Base-by-base conservation (phyloP, 92 coral and sea anemone species). In the Metridium senile region DNA sequence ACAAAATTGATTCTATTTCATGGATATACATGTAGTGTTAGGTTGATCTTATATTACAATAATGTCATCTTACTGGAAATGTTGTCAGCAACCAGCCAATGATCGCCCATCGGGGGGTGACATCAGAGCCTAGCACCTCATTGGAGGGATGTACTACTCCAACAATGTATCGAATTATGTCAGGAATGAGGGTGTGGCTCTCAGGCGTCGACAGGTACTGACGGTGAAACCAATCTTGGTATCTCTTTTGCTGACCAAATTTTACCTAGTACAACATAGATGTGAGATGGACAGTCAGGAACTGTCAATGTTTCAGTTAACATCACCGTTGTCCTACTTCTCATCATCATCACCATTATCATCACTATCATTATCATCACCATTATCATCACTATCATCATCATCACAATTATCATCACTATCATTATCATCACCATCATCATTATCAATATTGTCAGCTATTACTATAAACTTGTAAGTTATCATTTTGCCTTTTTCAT, bases 141-240 rank as follows among this genome's bases (percentile, higher is more conserved):
- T 96, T 96, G 31, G 93, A 93, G 13, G 99, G 99, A 80, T 96
- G 99, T 16, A 96, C 99, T 21, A 96, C 99, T 26, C 99, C 99
- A 32, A 93, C 94, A 20, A 96, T 96, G 92, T 92, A 96, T 20
- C 99, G 97, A 31, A 96, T 93, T 49, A 96, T 86, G 77, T 96
- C 99, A 20, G 97, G 93, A 20, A 89, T 84, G 17, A 93, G 97
- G 68, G 89, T 93, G 66, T 91, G 98, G 70, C 99, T 96, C 76
- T 93, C 99, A 19, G 96, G 95, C n/a, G 91, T 67, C 13, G 93
- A 82, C 29, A 93, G 86, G 74, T 91, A 93, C 92, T 90, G 96
- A 33, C 76, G 84, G 62, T 96, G 98, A 72, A 89, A 96, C 99
- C 99, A 96, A 61, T 96, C 99, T 61, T 93, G 99, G 71, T 96